Evolutionary conservation across 2,113 vertebrate species (phyloP), one percentile per base, ranked within the genome.

Genomic region (Euleptes europaea): DNA sequence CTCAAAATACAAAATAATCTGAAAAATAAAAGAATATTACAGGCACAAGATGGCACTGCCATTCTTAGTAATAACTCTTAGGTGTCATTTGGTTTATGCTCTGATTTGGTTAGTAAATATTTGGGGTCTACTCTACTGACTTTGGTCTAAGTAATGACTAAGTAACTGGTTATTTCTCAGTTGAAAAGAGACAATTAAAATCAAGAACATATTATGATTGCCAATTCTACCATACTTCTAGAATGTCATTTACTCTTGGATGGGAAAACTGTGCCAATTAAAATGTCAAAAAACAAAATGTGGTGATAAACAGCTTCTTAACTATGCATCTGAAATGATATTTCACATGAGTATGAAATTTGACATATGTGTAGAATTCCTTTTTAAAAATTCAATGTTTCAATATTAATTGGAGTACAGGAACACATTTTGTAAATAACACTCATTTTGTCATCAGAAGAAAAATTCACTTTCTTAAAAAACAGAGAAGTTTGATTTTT

Each of bases 41-140:
- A 91, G 79, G 92, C 91, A 94, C 91, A 93, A 94, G 94, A 86
- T 93, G 90, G 91, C 93, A 91, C 87, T 47, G 91, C 88, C 89
- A 90, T 33, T 31, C 84, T 91, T 92, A 51, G 38, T 82, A 92
- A 78, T 87, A 79, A 85, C 75, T 92, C 21, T 21, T 80, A 79
- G 9, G 1, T 85, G 49, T 0, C 1, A 44, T 60, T 42, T 3
- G 4, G 85, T 88, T 86, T 77, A 44, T 44, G 44, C 76, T 77
- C 1, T 75, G 75, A 1, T 2, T 2, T 31, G 40, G 7, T 33
- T 54, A 82, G n/a, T 86, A 86, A 89, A 83, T 66, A 1, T 82
- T 87, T 74, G 0, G 14, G 65, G 78, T 54, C 35, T 33, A 12
- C 77, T 35, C 47, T 0, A 51, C 75, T 80, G 19, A 75, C 44